A percentile compares a stretch with the other conserved stretches of the same genome.
Conservation (phyloP, 2,888 invertebrate genomes). For the Drosophila paramelanica region DNA sequence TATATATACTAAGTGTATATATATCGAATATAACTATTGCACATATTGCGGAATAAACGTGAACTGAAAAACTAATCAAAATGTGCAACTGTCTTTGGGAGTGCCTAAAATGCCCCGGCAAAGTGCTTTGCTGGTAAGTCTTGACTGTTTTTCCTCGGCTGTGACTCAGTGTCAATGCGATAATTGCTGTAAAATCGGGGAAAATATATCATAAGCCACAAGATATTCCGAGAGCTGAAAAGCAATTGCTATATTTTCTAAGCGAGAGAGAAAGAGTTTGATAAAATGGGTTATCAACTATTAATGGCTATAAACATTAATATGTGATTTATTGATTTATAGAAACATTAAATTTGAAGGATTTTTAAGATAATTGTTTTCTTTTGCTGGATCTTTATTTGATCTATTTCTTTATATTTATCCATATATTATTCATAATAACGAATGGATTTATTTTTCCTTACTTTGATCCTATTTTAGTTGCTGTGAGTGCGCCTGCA, state of each 20-base stretch:
- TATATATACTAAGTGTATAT: conserved; percentile 1
- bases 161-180: conserved; percentile 28
- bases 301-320: background rate
- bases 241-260: background rate
- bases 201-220: background rate
- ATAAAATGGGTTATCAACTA: background rate
- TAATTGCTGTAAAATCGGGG: conserved; percentile 9
- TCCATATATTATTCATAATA: too few species aligned
- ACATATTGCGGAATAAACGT: conserved; percentile 15
- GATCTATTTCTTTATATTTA: too few species aligned
- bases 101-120: conserved; percentile 82
- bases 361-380: too few species aligned
- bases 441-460: background rate
- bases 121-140: conserved; percentile 82
- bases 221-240: too few species aligned
- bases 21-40: conserved; percentile 1
- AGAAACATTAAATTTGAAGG: too few species aligned
- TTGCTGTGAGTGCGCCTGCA: conserved; percentile 82
- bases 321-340: background rate
- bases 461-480: conserved; percentile 57
- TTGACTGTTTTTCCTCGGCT: background rate
- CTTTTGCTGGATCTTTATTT: too few species aligned
- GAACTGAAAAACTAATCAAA: conserved; percentile 38
- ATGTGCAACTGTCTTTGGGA: conserved; percentile 82
- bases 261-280: background rate